Percentiles rank a stretch among this genome's conserved stretches.
These are phyloP conservation scores for Characodon lateralis DNA, from an alignment of 2,797 vertebrate species.

Conservation along the genomic window DNA sequence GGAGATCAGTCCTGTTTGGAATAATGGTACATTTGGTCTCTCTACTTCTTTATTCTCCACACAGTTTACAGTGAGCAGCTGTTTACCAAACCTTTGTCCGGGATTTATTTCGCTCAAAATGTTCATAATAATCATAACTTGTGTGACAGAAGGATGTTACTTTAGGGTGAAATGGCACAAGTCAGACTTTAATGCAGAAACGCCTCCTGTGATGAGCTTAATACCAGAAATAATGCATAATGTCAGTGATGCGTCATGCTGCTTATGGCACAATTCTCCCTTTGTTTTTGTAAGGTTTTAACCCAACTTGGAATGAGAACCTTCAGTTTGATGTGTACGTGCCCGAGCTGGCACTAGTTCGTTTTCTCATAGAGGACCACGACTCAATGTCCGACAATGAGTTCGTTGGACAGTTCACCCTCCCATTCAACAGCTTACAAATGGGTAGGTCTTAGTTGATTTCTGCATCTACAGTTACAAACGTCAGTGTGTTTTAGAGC, in stretches of 20 bases:
- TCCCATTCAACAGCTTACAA: slow-evolving; percentile 90
- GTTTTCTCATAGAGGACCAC: slow-evolving; percentile 91
- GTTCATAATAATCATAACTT: no score
- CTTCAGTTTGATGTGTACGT: slow-evolving; percentile 89
- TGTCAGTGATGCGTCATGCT: not conserved
- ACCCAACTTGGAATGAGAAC: slow-evolving; percentile 89
- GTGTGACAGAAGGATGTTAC: not conserved
- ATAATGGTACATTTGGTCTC: slow-evolving; percentile 83
- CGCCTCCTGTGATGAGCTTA: not conserved
- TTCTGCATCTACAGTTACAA: not conserved
- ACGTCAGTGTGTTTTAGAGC: no score
- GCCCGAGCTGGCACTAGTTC: slow-evolving; percentile 89
- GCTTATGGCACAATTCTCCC: not conserved
- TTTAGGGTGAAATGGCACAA: no score
- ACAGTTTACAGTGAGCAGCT: no score
- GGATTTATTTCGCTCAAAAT: no score
- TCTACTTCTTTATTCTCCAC: not conserved
- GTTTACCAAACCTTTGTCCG: not conserved
- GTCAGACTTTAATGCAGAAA: no score
- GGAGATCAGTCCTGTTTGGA: slow-evolving; percentile 81
- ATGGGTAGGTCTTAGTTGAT: slow-evolving; percentile 81
- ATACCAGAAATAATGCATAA: not conserved
- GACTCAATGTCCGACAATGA: slow-evolving; percentile 87
- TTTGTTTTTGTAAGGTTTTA: slow-evolving; percentile 83
- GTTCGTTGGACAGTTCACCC: slow-evolving; percentile 90